Conservation (phyloP, 2,797 vertebrate species). For the Bufotes viridis region DNA sequence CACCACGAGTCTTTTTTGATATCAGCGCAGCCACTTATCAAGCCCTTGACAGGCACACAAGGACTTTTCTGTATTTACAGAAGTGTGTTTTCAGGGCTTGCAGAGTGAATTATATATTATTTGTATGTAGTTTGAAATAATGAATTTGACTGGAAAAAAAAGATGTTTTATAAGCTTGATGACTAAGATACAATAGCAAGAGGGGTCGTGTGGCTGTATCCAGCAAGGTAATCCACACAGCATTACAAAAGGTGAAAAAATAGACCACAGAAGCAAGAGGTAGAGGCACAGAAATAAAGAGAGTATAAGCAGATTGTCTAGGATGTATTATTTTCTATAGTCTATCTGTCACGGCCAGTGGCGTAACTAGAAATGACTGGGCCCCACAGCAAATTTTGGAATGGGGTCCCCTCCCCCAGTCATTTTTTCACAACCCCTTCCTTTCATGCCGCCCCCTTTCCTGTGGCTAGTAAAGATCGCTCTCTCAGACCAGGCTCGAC, state of each 20-base stretch:
- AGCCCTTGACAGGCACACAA: conserved; percentile 50
- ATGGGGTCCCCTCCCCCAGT: too few relatives aligned
- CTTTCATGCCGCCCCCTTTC: too few relatives aligned
- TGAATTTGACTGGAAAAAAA: neutral
- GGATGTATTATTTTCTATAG: neutral
- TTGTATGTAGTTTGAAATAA: conserved; percentile 21
- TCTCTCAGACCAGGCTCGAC: too few relatives aligned
- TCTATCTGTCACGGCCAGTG: neutral
- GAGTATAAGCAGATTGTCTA: neutral
- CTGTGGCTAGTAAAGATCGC: too few relatives aligned
- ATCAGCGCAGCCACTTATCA: conserved; percentile 40
- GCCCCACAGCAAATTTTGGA: too few relatives aligned
- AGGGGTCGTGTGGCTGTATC: neutral
- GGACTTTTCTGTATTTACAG: conserved; percentile 25
- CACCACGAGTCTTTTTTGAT: conserved; percentile 37
- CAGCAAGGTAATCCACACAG: neutral
- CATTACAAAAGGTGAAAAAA: neutral
- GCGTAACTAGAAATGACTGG: too few relatives aligned
- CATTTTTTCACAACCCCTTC: too few relatives aligned
- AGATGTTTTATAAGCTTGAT: neutral
- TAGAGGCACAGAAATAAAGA: neutral
- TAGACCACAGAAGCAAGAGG: neutral
- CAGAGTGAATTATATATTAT: conserved; percentile 16
- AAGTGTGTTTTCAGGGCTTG: neutral
- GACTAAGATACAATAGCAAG: conserved; percentile 2